A percentile compares a stretch with the other conserved stretches of the same genome.
Evolutionary conservation across 2,888 invertebrate species (phyloP).

Genomic region (Protodeltote pygarga): DNA sequence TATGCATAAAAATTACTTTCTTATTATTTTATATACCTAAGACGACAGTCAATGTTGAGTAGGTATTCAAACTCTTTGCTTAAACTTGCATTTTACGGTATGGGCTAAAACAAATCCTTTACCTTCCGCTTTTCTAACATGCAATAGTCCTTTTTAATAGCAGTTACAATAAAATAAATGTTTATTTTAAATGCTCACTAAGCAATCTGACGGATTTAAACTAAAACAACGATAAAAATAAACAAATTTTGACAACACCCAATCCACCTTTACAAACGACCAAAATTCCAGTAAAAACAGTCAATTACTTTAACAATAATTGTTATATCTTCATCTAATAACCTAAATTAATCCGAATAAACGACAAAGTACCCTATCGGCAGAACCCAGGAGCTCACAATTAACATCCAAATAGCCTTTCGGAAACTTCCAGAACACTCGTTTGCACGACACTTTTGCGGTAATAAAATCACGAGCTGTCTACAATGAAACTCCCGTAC

Average conservation of each 20-base stretch:
- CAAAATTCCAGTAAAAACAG: too few species aligned
- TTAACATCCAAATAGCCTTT: slow-evolving; percentile 47
- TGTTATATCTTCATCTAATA: slow-evolving; percentile 13
- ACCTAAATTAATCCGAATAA: slow-evolving; percentile 31
- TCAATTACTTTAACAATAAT: slow-evolving; percentile 16
- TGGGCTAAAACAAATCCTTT: too few species aligned
- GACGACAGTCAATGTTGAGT: too few species aligned
- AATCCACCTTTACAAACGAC: neutral
- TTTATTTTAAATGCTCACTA: too few species aligned
- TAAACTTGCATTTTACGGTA: too few species aligned
- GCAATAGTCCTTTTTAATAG: too few species aligned
- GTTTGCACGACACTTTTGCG: slow-evolving; percentile 39
- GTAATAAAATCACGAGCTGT: slow-evolving; percentile 51
- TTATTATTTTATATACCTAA: too few species aligned
- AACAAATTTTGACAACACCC: neutral
- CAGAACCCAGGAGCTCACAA: slow-evolving; percentile 33
- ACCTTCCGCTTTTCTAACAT: too few species aligned
- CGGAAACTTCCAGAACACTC: slow-evolving; percentile 35
- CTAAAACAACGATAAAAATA: neutral
- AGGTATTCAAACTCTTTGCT: too few species aligned
- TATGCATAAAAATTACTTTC: too few species aligned
- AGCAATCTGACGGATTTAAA: neutral
- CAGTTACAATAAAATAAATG: too few species aligned
- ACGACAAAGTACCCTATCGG: slow-evolving; percentile 32
- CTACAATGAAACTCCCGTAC: slow-evolving; percentile 47